Evolutionary conservation across 2,888 invertebrate genomes (phyloP), one percentile per base, ranked within the genome.

Genomic region (Agrotis puta): DNA sequence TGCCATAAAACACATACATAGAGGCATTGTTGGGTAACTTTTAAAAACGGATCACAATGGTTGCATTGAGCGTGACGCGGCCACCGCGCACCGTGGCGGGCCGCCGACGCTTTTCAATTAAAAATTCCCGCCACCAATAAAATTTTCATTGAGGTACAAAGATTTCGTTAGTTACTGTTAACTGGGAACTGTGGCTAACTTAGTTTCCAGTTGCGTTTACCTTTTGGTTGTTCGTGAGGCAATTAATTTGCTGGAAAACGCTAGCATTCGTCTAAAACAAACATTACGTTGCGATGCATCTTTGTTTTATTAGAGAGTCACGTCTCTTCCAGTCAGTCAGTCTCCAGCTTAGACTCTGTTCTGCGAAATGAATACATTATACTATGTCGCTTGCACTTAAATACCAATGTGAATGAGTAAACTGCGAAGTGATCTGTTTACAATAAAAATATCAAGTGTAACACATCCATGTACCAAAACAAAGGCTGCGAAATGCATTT

Each of bases 11-110:
- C 79, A 85, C 85, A 83, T 81, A 83, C 85, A 84, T 94, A 92
- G 91, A 91, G 91, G 90, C 88, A 88, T 89, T 88, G 89, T 90
- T 90, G 91, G 90, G 92, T 94, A 94, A 92, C 82, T 85, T 85
- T 85, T 82, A 84, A 85, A 93, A 93, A 79, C 77, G 85, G 81
- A 84, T 84, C 84, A 84, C 84, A 84, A 84, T 84, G 75, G 81
- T 57, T 57, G 85, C 79, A 84, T 83, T 84, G 81, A 84, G 83
- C 81, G 81, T 84, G 81, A 84, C 82, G 82, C 67, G 66, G 67
- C 83, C 81, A 74, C 83, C 77, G 70, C 79, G 80, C 81, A 74
- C 83, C 77, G 70, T 79, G 80, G 79, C 65, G 74, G 74, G 75
- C 79, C 76, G 74, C 82, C 83, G 76, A 82, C 79, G 77, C 76